Conservation (phyloP, 2,888 invertebrate species). For the Melanophora roralis region DNA sequence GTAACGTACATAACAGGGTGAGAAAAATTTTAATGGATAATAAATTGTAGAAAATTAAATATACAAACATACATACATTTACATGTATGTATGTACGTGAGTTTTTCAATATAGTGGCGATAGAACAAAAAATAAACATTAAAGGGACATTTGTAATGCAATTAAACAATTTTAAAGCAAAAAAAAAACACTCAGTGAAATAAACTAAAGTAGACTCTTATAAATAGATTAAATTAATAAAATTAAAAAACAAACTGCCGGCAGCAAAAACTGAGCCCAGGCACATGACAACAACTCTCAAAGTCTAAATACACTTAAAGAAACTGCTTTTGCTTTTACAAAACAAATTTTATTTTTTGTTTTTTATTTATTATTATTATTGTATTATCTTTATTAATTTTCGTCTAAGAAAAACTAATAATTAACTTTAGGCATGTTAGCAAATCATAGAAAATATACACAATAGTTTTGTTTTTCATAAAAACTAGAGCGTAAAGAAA, state of each 20-base stretch:
- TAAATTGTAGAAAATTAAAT: background rate
- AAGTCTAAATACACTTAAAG: background rate
- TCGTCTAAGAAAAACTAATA: conserved; percentile 23
- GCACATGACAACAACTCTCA: background rate
- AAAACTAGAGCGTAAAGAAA: conserved; percentile 57
- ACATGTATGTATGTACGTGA: background rate
- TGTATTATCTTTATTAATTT: conserved; percentile 14
- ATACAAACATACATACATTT: background rate
- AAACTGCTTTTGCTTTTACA: background rate
- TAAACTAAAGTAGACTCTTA: background rate
- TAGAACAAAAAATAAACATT: background rate
- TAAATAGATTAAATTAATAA: background rate
- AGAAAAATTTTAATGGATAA: conserved; percentile 27
- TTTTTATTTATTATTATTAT: conserved; percentile 4
- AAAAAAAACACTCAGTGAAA: background rate
- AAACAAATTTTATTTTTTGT: background rate
- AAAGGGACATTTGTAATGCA: conserved; percentile 30
- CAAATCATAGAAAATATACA: conserved; percentile 25
- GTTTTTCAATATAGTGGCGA: conserved; percentile 26
- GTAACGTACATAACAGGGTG: conserved; percentile 14
- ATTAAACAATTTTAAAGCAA: conserved; percentile 34
- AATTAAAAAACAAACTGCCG: too few relatives aligned
- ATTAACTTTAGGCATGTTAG: conserved; percentile 44
- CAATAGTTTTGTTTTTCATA: conserved; percentile 40
- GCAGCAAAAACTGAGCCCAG: background rate